A percentile compares a stretch with the other conserved stretches of the same genome.
Evolutionary conservation across 2,113 vertebrate genomes (phyloP).

Genomic region (Tautogolabrus adspersus): DNA sequence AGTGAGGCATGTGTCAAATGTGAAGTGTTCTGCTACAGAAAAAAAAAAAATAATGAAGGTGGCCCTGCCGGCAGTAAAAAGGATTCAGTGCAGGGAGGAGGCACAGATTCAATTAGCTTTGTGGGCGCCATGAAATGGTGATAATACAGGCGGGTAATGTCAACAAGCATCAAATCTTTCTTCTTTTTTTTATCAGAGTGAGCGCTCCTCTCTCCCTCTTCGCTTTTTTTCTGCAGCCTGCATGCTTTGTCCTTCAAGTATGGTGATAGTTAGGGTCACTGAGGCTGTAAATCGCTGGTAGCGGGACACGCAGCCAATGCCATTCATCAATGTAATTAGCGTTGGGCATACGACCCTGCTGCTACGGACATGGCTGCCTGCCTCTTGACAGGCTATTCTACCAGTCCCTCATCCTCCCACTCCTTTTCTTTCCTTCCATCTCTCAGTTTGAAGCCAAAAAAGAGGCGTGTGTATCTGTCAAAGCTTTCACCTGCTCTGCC

Average conservation of each 20-base stretch:
- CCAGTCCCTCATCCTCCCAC: constrained; percentile 36
- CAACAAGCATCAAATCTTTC: constrained; percentile 64
- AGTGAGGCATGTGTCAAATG: constrained; percentile 53
- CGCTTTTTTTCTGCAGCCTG: constrained; percentile 16
- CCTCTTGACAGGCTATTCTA: constrained; percentile 71
- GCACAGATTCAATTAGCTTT: constrained; percentile 71
- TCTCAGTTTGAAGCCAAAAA: constrained; percentile 25
- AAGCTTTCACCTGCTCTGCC: constrained; percentile 35
- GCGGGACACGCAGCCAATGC: constrained; percentile 56
- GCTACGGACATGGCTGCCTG: constrained; percentile 78
- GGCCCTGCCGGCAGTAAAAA: constrained; percentile 55
- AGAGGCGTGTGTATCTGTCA: constrained; percentile 40
- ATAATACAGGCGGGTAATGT: constrained; percentile 64
- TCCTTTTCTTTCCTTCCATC: constrained; percentile 7
- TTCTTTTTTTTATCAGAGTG: background rate
- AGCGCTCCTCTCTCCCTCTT: background rate
- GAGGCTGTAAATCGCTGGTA: constrained; percentile 75
- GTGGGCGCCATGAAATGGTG: constrained; percentile 57
- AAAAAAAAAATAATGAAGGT: constrained; percentile 44
- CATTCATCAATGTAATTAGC: constrained; percentile 87
- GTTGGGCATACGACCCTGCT: constrained; percentile 69
- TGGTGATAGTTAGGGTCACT: constrained; percentile 70
- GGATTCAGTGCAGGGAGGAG: constrained; percentile 58
- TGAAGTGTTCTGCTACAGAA: constrained; percentile 43
- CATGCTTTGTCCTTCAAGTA: constrained; percentile 72